Conservation (phyloP, 35 echinoderm and acorn worm species). For the Apostichopus californicus region DNA sequence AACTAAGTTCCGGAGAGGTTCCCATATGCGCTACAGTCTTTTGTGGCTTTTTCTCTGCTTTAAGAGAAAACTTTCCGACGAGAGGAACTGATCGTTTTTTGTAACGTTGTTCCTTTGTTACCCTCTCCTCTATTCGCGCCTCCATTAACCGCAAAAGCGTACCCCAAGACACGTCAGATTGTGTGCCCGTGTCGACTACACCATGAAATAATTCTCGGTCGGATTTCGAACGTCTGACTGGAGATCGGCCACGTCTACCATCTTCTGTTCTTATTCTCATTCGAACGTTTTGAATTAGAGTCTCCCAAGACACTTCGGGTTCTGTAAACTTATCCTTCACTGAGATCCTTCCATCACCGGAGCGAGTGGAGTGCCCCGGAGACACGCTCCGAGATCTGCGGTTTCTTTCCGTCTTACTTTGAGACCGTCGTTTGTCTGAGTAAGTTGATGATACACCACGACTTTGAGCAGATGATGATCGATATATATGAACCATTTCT, state of each 20-base stretch:
- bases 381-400: conserved; percentile 7
- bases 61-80: conserved; percentile 41
- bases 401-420: neutral
- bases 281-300: conserved; percentile 2
- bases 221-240: conserved; percentile 13
- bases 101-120: conserved; percentile 1
- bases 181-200: neutral
- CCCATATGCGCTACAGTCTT: conserved; percentile 2
- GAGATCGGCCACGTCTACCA: conserved; percentile 4
- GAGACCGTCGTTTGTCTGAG: neutral
- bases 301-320: conserved; percentile 14
- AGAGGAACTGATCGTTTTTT: conserved; percentile 24
- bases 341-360: neutral
- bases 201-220: neutral
- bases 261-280: conserved; percentile 19
- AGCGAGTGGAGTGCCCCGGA: neutral
- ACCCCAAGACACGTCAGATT: conserved; percentile 28
- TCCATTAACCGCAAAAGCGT: conserved; percentile 21
- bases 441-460: neutral
- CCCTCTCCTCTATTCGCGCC: conserved; percentile 17
- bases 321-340: conserved; percentile 24
- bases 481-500: neutral
- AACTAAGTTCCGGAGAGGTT: conserved; percentile 53
- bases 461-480: conserved; percentile 18
- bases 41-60: conserved; percentile 22